Evolutionary conservation across 1,140 invertebrate species (phyloP), one percentile per base, ranked within the genome.

Genomic region (Drosophila quadrilineata): DNA sequence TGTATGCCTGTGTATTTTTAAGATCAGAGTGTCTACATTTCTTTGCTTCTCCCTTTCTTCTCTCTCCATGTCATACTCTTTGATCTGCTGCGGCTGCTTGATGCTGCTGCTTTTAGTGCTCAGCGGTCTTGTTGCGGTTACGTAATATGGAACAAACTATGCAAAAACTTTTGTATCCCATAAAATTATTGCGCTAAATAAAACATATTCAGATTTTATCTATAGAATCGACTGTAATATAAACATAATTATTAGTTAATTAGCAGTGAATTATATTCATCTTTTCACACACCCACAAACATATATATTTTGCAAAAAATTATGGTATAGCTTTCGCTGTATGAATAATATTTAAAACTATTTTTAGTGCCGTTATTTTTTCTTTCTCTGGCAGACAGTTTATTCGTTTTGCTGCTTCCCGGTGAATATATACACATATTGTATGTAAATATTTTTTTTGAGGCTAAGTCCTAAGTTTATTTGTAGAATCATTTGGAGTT

Each of bases 291-390:
- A 50, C 12, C 38, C 6, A 45, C 16, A 22, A 4, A 24, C n/a
- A 38, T 24, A 38, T 14, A 54, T 19, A n/a, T n/a, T n/a, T 40
- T 38, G 41, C 46, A 19, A 67, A 62, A n/a, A 26, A 54, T 67
- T 53, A 53, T 68, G 64, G 58, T 72, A 75, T 53, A 45, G 72
- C 58, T 63, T 54, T 24, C 41, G 48, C n/a, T 74, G 48, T 82
- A 84, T 82, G 77, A 82, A 82, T 80, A 80, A 80, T 82, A 76
- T 76, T 84, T 57, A 41, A 36, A 77, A 77, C 76, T 82, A 82
- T 82, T 84, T 76, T 72, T 82, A 82, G 76, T 82, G 59, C 59
- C 64, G 28, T 72, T 62, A 67, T 41, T 22, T 50, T 35, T 35
- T 35, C n/a, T n/a, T n/a, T n/a, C n/a, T n/a, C n/a, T 1, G 45